Conservation (phyloP, 2,797 vertebrate species). For the Muraenolepis orangiensis region DNA sequence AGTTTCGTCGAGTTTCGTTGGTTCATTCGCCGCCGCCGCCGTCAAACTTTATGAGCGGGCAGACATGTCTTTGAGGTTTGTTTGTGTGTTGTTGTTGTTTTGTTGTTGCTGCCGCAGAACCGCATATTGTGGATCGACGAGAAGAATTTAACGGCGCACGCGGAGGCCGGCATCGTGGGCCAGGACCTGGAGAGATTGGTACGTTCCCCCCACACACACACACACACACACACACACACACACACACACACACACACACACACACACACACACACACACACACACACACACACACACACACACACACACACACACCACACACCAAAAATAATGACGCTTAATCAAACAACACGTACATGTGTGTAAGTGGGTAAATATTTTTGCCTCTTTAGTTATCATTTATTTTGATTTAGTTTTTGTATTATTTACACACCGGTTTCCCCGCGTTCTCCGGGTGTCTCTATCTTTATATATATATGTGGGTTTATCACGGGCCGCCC, state of each 20-base stretch:
- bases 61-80: conserved; percentile 1
- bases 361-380: too few species aligned
- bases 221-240: too few species aligned
- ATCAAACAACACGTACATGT: too few species aligned
- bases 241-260: too few species aligned
- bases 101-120: conserved; percentile 75
- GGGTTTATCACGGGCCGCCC: conserved; percentile 32
- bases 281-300: too few species aligned
- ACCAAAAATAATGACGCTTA: too few species aligned
- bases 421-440: not conserved
- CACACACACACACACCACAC: too few species aligned
- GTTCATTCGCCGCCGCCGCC: too few species aligned
- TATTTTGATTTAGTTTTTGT: not conserved
- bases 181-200: conserved; percentile 97
- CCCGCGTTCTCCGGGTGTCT: not conserved
- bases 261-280: too few species aligned
- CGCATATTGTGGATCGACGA: conserved; percentile 97
- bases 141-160: conserved; percentile 91
- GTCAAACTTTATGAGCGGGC: conserved; percentile 19
- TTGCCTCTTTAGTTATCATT: too few species aligned
- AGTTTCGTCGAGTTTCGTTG: too few species aligned
- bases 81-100: conserved; percentile 10
- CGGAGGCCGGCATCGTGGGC: conserved; percentile 94
- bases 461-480: not conserved
- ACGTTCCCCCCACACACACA: too few species aligned